Evolutionary conservation across 2,888 invertebrate species (phyloP).

Genomic region (Parnassius apollo): DNA sequence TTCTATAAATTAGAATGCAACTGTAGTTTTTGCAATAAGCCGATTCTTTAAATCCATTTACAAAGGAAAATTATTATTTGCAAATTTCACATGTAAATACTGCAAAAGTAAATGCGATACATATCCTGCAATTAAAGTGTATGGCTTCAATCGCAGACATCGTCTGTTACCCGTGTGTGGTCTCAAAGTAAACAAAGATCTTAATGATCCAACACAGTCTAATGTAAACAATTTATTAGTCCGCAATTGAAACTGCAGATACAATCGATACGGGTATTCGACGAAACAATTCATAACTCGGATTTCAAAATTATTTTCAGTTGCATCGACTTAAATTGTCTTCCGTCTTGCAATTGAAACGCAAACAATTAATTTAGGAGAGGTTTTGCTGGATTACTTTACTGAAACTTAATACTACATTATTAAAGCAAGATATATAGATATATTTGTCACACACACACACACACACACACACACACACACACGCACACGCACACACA

Average conservation of each 20-base stretch:
- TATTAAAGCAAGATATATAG: too few relatives aligned
- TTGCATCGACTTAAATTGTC: constrained; percentile 53
- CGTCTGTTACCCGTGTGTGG: constrained; percentile 72
- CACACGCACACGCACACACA: too few relatives aligned
- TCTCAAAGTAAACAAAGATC: constrained; percentile 73
- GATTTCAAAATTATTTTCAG: constrained; percentile 51
- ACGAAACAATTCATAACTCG: constrained; percentile 55
- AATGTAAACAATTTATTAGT: constrained; percentile 72
- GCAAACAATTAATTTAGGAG: constrained; percentile 8
- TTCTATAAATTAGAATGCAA: too few relatives aligned
- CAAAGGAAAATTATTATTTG: constrained; percentile 22
- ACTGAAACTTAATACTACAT: too few relatives aligned
- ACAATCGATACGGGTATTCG: constrained; percentile 66
- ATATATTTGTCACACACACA: too few relatives aligned
- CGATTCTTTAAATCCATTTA: constrained; percentile 17
- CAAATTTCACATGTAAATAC: constrained; percentile 58
- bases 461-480: too few relatives aligned
- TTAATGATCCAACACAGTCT: constrained; percentile 65
- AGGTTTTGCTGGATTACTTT: not conserved
- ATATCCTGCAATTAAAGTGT: constrained; percentile 74
- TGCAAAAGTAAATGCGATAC: constrained; percentile 57
- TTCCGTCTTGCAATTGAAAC: constrained; percentile 19
- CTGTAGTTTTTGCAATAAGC: too few relatives aligned
- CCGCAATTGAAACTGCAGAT: constrained; percentile 68
- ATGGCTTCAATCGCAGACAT: constrained; percentile 56